Conservation (phyloP, 2,113 vertebrate genomes). For the Syngnathus floridae region DNA sequence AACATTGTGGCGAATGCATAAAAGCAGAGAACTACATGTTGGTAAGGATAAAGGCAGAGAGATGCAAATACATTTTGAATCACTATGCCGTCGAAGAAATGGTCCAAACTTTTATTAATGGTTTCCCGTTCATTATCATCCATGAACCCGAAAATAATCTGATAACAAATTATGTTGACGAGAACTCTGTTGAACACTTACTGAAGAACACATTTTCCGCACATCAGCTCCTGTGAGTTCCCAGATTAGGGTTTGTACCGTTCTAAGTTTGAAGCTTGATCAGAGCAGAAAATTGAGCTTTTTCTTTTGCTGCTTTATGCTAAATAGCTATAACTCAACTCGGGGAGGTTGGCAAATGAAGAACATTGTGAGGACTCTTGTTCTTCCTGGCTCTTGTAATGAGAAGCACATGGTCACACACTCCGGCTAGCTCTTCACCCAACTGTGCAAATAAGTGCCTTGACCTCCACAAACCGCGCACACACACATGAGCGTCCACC, state of each 20-base stretch:
- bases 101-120: background rate
- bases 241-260: background rate
- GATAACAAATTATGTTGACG: too few species aligned
- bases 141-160: background rate
- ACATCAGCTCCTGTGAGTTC: background rate
- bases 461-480: slow-evolving; percentile 48
- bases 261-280: background rate
- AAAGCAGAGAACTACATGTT: background rate
- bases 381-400: slow-evolving; percentile 53
- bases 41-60: background rate
- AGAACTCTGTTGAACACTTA: background rate
- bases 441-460: slow-evolving; percentile 60
- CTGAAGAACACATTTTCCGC: background rate
- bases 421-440: slow-evolving; percentile 51
- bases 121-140: background rate
- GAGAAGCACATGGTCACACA: slow-evolving; percentile 58
- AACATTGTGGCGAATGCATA: background rate
- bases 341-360: background rate
- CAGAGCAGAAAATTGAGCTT: background rate
- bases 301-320: background rate
- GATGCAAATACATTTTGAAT: background rate
- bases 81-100: background rate
- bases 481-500: slow-evolving; percentile 37
- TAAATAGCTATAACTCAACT: background rate
- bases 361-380: slow-evolving; percentile 26